Evolutionary conservation across 2,113 vertebrate genomes (phyloP), one percentile per base, ranked within the genome.

Genomic region (Recurvirostra avosetta): DNA sequence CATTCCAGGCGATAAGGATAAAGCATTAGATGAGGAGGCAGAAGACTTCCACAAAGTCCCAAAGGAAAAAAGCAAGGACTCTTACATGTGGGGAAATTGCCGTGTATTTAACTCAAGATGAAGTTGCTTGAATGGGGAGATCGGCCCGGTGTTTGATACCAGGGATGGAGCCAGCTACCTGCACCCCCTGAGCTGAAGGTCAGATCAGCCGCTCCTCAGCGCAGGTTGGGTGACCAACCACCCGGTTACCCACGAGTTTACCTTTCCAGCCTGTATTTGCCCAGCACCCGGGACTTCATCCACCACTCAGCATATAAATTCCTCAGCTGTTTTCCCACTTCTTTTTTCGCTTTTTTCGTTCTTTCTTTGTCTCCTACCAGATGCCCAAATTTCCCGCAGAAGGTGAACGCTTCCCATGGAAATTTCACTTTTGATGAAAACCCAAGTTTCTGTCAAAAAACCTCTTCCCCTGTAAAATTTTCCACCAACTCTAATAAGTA

Each of bases 391-490:
- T 94, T 89, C 58, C 86, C 0, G 1, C 77, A 45, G 53, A 92
- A 96, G 89, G 84, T 55, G 74, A 85, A 80, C 5, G 8, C 58
- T 90, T 92, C 86, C 86, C 70, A 70, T 76, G 73, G 92, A 96
- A 94, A 94, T 94, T 79, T 88, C 66, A 63, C 87, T 88, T 94
- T 56, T 89, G 86, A 92, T 45, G 71, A 90, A 89, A 96, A 94
- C 71, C 91, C 95, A 97, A 91, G 77, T 90, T 91, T 81, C 94
- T 94, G 93, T 91, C 89, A 94, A 83, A 79, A 63, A 91, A 82
- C 32, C 23, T 43, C 43, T 63, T 82, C 27, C 71, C 67, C 63
- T 41, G 81, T 53, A 94, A 96, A 96, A 71, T 59, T 74, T 92
- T 73, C 89, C 67, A 90, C 56, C 41, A 26, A 47, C 80, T 82